Base-by-base conservation (phyloP, 2,113 vertebrate genomes). In the Calonectris borealis region DNA sequence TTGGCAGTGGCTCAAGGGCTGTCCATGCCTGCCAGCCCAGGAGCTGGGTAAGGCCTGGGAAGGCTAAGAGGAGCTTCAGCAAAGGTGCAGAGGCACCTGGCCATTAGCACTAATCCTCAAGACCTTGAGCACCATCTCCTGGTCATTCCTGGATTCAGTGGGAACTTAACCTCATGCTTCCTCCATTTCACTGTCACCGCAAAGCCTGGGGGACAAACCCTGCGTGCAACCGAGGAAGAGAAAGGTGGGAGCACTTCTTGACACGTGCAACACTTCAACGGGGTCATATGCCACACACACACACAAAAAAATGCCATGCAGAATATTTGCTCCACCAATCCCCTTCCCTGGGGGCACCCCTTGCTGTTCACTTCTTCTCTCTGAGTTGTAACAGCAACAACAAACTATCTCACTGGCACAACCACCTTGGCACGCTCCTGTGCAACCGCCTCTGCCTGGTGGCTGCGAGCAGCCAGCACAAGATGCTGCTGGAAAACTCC, bases 41-140 rank as follows among this genome's bases (percentile, higher is more conserved):
- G 16, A 75, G 55, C 38, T 72, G 34, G 13, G 36, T 31, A 62
- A 69, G 75, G n/a, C 46, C 54, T 71, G 16, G 57, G 44, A 73
- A 52, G 38, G 21, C 76, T 42, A 42, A 36, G 25, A 66, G 49
- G 78, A 90, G 27, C 18, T 17, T 49, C 68, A 60, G 52, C 21
- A 36, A 80, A 84, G 87, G 68, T 66, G 66, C 36, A 42, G 8
- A 64, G 80, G 66, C 86, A 90, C 49, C 93, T 89, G 79, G 32
- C 38, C 51, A 29, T 21, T 13, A 79, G 75, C 88, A 66, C 73
- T 13, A 77, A 85, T 97, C 96, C 97, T 97, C 95, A 97, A 97
- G 93, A 94, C 94, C 93, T 97, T 92, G 97, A 98, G 98, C 98
- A 98, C 98, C 98, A 98, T 95, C 98, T 98, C 97, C 98, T 98